Conservation (phyloP, 2,113 vertebrate species). For the Microcebus griseorufus region DNA sequence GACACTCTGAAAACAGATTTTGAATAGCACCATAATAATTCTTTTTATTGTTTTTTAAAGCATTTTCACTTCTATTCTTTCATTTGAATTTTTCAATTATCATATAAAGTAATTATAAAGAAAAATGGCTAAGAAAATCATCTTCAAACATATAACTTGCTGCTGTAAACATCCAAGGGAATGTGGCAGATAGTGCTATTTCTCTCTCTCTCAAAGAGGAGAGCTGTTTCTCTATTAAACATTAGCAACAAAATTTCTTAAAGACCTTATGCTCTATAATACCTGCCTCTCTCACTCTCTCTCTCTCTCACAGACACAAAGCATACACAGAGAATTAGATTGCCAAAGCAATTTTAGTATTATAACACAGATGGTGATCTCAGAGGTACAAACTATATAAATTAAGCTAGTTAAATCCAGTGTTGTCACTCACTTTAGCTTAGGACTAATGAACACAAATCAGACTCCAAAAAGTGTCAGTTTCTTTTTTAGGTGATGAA, state of each 20-base stretch:
- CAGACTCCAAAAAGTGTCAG: not conserved
- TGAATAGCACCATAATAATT: slow-evolving; percentile 38
- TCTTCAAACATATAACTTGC: slow-evolving; percentile 15
- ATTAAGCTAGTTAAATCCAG: not conserved
- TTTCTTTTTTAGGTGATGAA: not conserved
- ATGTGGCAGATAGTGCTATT: not conserved
- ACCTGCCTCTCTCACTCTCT: not conserved
- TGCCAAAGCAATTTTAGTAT: not conserved
- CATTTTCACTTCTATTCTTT: slow-evolving; percentile 47
- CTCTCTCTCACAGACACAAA: not conserved
- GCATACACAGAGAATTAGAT: not conserved
- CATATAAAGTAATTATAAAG: slow-evolving; percentile 56
- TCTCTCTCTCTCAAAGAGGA: not conserved
- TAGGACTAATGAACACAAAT: slow-evolving; percentile 7
- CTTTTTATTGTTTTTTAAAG: slow-evolving; percentile 54
- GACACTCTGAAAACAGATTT: slow-evolving; percentile 51
- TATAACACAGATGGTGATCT: not conserved
- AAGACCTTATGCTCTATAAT: not conserved
- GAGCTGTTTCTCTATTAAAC: not conserved
- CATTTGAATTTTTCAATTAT: slow-evolving; percentile 48
- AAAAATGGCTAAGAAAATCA: slow-evolving; percentile 52
- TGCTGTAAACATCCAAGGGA: not conserved
- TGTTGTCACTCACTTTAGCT: not conserved
- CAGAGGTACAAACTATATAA: not conserved
- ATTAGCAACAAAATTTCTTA: not conserved